Evolutionary conservation across 2,797 vertebrate genomes (phyloP).

Genomic region (Xenentodon cancila): DNA sequence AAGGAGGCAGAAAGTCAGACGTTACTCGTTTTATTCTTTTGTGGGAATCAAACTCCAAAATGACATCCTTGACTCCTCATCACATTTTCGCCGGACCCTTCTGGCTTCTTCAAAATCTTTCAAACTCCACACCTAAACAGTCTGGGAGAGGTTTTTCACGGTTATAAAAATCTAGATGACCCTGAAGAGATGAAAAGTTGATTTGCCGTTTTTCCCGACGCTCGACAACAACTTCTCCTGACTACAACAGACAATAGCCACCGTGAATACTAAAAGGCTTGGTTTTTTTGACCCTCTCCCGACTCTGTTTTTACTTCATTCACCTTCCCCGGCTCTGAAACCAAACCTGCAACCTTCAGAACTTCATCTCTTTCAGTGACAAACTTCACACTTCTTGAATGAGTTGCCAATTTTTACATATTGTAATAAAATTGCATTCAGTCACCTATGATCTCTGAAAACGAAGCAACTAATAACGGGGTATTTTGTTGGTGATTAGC

Average conservation of each 20-base stretch:
- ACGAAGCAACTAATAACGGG: conserved; percentile 3
- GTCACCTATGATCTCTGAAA: conserved; percentile 8
- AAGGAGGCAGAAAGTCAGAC: neutral
- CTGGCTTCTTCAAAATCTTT: neutral
- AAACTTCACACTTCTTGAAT: conserved; percentile 16
- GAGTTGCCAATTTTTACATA: conserved; percentile 1
- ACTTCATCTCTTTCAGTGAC: neutral
- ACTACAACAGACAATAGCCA: neutral
- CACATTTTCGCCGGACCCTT: neutral
- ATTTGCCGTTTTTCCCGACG: too few relatives aligned
- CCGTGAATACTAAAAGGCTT: neutral
- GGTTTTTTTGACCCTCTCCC: neutral
- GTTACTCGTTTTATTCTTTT: neutral
- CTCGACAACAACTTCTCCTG: too few relatives aligned
- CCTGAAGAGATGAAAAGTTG: neutral
- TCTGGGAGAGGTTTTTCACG: neutral
- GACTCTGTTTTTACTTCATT: neutral
- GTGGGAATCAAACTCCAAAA: neutral
- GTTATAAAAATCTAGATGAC: neutral
- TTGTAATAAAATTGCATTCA: conserved; percentile 4
- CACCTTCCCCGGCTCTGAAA: neutral
- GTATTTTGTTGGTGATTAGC: conserved; percentile 36
- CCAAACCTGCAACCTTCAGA: conserved; percentile 5
- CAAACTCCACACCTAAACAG: neutral
- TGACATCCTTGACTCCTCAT: neutral